Evolutionary conservation across 2,113 vertebrate species (phyloP), one percentile per base, ranked within the genome.

Genomic region (Cochlearius cochlearius): DNA sequence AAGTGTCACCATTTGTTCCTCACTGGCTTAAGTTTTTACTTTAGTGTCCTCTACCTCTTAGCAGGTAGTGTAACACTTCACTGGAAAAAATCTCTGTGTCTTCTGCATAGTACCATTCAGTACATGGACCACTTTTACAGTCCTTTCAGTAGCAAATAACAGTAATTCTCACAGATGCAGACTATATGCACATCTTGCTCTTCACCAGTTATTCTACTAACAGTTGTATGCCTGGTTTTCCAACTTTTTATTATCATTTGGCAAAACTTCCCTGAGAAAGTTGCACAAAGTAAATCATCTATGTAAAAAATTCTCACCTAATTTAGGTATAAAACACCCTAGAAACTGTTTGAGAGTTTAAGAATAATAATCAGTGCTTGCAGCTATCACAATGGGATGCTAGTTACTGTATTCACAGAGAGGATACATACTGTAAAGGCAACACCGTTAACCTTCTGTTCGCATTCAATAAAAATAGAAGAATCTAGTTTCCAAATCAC

Each of bases 391-490:
- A n/a, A 10, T 0, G 0, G n/a, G 32, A 23, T 36, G 23, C 34
- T 50, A 66, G 47, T 18, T 58, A 4, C 26, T 80, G 58, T 39
- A 76, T 64, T 79, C 59, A 69, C 13, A 41, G 53, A 82, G 26
- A 71, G 21, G 11, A 25, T 49, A 49, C 55, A 12, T 1, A 45
- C 5, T 49, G 5, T 56, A 45, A 68, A 79, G 63, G 62, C 26
- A 94, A 21, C 29, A 67, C 18, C 11, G 75, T 86, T 84, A 67
- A 55, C 50, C 52, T 84, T 86, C 75, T 83, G 41, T 58, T 94
- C 53, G 38, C 18, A 59, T 53, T 22, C 76, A 45, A 49, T 4
- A 67, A 71, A 79, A 69, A 17, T 0, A 53, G 53, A 78, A 55
- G 39, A 75, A 25, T 74, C 38, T 29, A 25, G 20, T 32, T 88